Evolutionary conservation across 2,113 vertebrate genomes (phyloP).

Genomic region (Pterophyllum scalare): DNA sequence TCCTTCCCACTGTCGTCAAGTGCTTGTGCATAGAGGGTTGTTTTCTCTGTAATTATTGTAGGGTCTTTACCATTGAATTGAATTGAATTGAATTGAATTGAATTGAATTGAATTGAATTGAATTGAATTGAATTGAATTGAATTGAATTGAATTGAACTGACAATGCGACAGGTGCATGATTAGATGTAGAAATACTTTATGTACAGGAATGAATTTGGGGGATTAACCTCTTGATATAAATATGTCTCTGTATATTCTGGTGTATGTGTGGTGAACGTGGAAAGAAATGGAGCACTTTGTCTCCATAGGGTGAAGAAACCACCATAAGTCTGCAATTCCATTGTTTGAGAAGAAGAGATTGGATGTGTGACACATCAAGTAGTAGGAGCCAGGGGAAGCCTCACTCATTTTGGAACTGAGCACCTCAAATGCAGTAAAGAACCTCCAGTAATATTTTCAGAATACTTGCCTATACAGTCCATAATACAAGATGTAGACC

Average conservation of each 20-base stretch:
- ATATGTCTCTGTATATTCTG: not conserved
- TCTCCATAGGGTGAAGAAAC: not conserved
- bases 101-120: too few relatives aligned
- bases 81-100: too few relatives aligned
- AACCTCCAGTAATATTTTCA: not conserved
- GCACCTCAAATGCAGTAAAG: not conserved
- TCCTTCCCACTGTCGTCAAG: too few relatives aligned
- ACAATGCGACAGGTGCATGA: not conserved
- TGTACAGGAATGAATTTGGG: not conserved
- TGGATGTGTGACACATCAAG: not conserved
- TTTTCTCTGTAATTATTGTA: too few relatives aligned
- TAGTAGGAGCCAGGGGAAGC: not conserved
- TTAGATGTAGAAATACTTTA: not conserved
- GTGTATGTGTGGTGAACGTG: not conserved
- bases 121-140: too few relatives aligned
- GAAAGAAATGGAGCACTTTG: not conserved
- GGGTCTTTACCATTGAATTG: too few relatives aligned
- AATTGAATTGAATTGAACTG: too few relatives aligned
- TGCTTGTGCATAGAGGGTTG: too few relatives aligned
- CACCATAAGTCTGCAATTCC: not conserved
- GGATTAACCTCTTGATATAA: not conserved
- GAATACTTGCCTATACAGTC: not conserved
- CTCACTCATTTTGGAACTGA: not conserved
- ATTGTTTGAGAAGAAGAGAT: not conserved
- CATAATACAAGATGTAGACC: not conserved